Evolutionary conservation across 1,140 invertebrate genomes (phyloP), one percentile per base, ranked within the genome.

Genomic region (Leptoteleia sp.): DNA sequence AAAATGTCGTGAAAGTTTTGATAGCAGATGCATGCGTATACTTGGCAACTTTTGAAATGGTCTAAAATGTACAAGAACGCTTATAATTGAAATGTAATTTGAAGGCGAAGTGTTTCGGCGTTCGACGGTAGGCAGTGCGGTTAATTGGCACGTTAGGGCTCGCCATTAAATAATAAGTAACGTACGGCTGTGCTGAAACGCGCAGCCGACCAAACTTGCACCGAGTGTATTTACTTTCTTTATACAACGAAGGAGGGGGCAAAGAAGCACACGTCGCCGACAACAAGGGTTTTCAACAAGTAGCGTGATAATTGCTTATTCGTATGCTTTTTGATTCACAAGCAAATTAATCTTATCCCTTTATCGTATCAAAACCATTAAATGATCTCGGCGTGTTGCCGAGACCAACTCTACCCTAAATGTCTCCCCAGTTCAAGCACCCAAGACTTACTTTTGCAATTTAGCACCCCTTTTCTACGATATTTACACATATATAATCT

Each of bases 311-410:
- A 88, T 86, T 87, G 82, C 85, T 86, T 85, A 85, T 85, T 85
- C 81, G 81, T 83, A 82, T 83, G 80, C 82, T 82, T 80, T 83
- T 81, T 82, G 81, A 84, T 87, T 85, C 83, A 73, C 68, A 82
- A 81, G 81, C 85, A 86, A 87, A 85, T 86, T 84, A 87, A 87
- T 87, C 80, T 86, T 85, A 87, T 85, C 84, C 82, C 83, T 86
- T 85, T 76, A 84, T 84, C 82, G 81, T 84, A 87, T 85, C 83
- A 87, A 87, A 85, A 81, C 84, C 82, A 87, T 87, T 84, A 86
- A 84, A 79, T 80, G 84, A 87, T 85, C 84, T 85, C 80, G 76
- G 76, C 79, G 70, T 79, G 80, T 64, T 73, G 70, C 80, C 76
- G 67, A 75, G 75, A 62, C 38, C 40, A 72, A 70, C 68, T 75